These are phyloP conservation scores for Bellardia bayeri DNA, from an alignment of 2,888 invertebrate species.

Conservation along the genomic window DNA sequence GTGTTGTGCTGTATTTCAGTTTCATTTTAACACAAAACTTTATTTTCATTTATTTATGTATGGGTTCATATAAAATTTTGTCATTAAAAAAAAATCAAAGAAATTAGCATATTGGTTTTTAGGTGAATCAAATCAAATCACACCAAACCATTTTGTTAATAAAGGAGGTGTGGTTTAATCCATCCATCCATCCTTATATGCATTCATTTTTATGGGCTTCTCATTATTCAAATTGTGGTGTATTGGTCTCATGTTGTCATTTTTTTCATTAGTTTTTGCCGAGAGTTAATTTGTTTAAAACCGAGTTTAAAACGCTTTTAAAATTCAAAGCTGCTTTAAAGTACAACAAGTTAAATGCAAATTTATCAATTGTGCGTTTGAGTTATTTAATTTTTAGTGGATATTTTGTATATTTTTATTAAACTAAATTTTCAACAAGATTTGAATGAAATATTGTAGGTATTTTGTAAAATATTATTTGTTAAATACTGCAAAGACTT, in stretches of 20 bases:
- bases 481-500: too few species aligned
- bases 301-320: constrained; percentile 24
- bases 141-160: constrained; percentile 10
- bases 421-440: too few species aligned
- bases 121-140: not conserved
- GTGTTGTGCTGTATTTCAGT: constrained; percentile 72
- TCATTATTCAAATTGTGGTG: constrained; percentile 44
- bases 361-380: too few species aligned
- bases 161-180: constrained; percentile 22
- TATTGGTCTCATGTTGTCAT: constrained; percentile 51
- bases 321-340: not conserved
- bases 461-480: too few species aligned
- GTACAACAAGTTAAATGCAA: too few species aligned
- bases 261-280: not conserved
- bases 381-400: too few species aligned
- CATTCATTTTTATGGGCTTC: constrained; percentile 36
- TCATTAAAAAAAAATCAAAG: constrained; percentile 4
- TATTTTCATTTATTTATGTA: constrained; percentile 22
- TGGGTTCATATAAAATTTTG: constrained; percentile 33
- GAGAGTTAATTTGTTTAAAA: not conserved
- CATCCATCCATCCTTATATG: not conserved
- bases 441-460: too few species aligned
- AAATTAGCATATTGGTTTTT: constrained; percentile 13
- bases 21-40: constrained; percentile 47
- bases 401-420: too few species aligned